Percentiles rank a stretch among this genome's conserved stretches.
Conservation (phyloP, 2,113 vertebrate genomes). For the Urocitellus parryii region DNA sequence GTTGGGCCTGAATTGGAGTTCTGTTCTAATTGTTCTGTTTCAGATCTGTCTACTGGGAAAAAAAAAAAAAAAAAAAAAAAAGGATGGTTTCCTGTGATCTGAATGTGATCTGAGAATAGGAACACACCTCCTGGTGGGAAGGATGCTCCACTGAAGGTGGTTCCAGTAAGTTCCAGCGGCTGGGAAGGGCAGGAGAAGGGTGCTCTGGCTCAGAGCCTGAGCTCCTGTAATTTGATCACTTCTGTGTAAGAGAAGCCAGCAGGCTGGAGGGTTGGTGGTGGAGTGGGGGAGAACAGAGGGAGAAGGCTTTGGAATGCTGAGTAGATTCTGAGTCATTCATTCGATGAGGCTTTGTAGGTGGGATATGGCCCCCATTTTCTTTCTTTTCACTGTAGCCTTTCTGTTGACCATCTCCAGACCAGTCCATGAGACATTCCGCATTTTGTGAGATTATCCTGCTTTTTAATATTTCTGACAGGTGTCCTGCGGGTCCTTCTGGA, state of each 20-base stretch:
- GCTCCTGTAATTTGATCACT: not conserved
- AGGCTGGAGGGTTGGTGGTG: no score
- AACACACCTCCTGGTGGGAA: not conserved
- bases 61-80: not conserved
- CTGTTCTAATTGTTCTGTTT: not conserved
- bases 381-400: not conserved
- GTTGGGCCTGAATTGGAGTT: not conserved
- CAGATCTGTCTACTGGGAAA: not conserved
- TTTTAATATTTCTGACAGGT: constrained; percentile 75
- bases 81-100: not conserved
- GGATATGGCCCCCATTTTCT: not conserved
- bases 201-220: not conserved
- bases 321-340: not conserved
- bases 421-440: not conserved
- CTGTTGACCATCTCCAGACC: not conserved
- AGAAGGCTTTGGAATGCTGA: not conserved
- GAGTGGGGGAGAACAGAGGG: no score
- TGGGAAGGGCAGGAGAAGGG: not conserved
- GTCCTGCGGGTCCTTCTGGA: constrained; percentile 71
- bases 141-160: no score
- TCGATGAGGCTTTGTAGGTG: not conserved
- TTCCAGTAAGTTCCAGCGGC: not conserved
- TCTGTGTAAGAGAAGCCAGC: not conserved
- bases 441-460: constrained; percentile 51
- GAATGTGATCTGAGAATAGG: not conserved